A percentile compares a stretch with the other conserved stretches of the same genome.
Conservation (phyloP, 2,113 vertebrate species). For the Tenrec ecaudatus region DNA sequence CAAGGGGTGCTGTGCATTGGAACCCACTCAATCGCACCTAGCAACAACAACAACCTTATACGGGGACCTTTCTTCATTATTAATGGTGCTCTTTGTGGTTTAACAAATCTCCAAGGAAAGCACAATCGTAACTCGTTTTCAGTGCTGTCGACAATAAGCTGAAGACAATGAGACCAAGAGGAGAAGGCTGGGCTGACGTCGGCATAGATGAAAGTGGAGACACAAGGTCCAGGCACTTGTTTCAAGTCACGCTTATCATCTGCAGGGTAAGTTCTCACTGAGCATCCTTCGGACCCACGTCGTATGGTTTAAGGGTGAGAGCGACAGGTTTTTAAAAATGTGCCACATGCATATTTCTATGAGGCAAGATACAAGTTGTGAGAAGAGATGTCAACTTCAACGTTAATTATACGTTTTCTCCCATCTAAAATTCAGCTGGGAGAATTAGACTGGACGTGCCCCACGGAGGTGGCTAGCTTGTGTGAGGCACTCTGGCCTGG, state of each 20-base stretch:
- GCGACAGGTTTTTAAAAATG: not conserved
- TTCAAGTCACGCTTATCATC: not conserved
- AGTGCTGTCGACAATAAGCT: not conserved
- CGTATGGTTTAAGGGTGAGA: not conserved
- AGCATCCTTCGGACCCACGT: not conserved
- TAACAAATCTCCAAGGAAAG: conserved; percentile 6
- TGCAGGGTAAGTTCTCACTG: not conserved
- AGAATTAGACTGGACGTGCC: too few species aligned
- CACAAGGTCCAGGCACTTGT: not conserved
- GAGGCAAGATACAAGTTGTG: not conserved
- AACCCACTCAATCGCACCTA: too few species aligned
- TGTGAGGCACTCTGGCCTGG: too few species aligned
- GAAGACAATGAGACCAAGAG: not conserved
- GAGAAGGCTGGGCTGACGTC: not conserved
- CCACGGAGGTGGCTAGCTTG: too few species aligned
- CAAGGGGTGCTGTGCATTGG: too few species aligned
- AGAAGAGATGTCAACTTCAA: not conserved
- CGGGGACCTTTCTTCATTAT: not conserved
- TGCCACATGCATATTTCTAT: not conserved
- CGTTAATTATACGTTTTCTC: not conserved
- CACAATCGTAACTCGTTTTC: not conserved
- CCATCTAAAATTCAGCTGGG: too few species aligned
- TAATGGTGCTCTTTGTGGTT: conserved; percentile 10
- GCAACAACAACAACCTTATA: not conserved
- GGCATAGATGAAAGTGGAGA: not conserved